phyloP scores from a whole-genome alignment of 2,888 invertebrate species.

The Elegia similella region DNA sequence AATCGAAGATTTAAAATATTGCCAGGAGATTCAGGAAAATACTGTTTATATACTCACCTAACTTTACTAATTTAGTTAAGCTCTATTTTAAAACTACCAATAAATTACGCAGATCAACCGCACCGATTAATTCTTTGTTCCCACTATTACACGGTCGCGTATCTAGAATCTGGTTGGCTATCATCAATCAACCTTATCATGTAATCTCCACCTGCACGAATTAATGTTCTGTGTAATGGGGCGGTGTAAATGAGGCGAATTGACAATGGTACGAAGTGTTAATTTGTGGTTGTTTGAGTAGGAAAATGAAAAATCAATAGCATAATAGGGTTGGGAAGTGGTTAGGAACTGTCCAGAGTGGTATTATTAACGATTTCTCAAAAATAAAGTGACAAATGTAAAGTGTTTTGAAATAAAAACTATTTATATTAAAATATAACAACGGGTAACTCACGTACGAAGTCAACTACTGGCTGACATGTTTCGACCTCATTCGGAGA shows the following conservation, averaged over 20 bases:
- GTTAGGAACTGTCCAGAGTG: too few relatives aligned
- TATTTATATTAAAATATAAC: too few relatives aligned
- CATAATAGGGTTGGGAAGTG: too few relatives aligned
- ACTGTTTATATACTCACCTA: not conserved
- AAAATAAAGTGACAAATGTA: too few relatives aligned
- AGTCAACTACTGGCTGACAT: too few relatives aligned
- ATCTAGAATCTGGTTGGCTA: conserved; percentile 12
- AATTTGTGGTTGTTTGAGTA: not conserved
- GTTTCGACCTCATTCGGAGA: too few relatives aligned
- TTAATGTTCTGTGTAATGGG: conserved; percentile 9
- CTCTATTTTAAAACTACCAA: not conserved
- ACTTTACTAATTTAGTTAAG: not conserved
- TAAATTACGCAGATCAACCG: conserved; percentile 7
- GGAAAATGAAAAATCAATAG: too few relatives aligned
- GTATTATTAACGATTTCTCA: too few relatives aligned
- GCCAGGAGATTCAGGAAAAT: too few relatives aligned
- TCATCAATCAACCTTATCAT: conserved; percentile 12
- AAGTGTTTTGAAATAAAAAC: too few relatives aligned
- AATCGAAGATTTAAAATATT: too few relatives aligned
- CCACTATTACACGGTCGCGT: conserved; percentile 12
- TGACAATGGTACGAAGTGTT: conserved; percentile 2
- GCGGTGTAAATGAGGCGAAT: conserved; percentile 1
- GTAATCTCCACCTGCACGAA: conserved; percentile 14
- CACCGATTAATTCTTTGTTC: conserved; percentile 5
- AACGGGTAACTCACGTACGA: too few relatives aligned